Evolutionary conservation across 2,797 vertebrate species (phyloP).

Genomic region (Chloroceryle inda): DNA sequence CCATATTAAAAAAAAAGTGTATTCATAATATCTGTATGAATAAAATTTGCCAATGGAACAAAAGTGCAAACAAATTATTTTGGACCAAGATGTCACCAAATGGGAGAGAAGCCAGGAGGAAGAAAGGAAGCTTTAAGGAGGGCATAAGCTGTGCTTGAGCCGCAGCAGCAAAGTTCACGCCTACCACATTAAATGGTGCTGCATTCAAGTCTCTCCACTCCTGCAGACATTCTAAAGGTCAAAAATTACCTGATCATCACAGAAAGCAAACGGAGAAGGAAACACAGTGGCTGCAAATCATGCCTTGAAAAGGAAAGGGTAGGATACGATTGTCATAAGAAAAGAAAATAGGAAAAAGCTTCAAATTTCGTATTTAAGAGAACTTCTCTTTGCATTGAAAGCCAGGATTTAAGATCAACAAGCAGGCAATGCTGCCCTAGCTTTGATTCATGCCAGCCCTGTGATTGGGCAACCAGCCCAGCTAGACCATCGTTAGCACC

Average conservation of each 20-base stretch:
- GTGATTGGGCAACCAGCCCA: not conserved
- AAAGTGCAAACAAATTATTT: not conserved
- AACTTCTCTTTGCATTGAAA: not conserved
- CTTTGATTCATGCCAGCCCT: not conserved
- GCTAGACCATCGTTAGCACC: not conserved
- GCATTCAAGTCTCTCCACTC: not conserved
- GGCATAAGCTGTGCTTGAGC: not conserved
- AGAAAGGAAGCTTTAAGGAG: not conserved
- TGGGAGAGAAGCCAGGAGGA: not conserved
- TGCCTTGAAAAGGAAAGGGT: not conserved
- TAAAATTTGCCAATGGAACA: not conserved
- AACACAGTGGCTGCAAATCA: not conserved
- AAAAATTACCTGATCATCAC: not conserved
- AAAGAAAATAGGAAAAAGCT: not conserved
- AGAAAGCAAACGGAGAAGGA: not conserved
- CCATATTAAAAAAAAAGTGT: not conserved
- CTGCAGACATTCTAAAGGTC: not conserved
- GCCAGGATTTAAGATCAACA: not conserved
- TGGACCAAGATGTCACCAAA: not conserved
- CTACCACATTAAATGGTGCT: not conserved
- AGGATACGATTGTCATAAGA: not conserved
- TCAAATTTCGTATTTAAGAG: not conserved
- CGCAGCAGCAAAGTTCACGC: not conserved
- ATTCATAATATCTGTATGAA: not conserved
- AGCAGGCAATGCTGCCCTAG: not conserved